Percentiles rank a stretch among this genome's conserved stretches.
These are phyloP conservation scores for Eumaeus atala DNA, from an alignment of 1,140 invertebrate species.

Conservation along the genomic window DNA sequence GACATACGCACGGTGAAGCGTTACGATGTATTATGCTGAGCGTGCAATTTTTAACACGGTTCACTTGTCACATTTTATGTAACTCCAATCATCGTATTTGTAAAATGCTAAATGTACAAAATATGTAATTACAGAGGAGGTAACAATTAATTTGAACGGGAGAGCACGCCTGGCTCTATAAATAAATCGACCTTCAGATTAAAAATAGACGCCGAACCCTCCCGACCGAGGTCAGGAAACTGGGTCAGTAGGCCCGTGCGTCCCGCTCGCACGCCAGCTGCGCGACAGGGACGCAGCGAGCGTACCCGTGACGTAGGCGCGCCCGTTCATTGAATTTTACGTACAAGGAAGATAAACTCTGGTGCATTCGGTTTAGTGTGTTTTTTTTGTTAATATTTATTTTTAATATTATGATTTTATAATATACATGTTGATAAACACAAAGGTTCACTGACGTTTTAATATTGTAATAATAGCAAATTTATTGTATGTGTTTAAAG, in stretches of 20 bases:
- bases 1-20: too few relatives aligned
- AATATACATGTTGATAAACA: too few relatives aligned
- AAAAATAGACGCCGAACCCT: constrained; percentile 69
- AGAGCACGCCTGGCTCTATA: constrained; percentile 52
- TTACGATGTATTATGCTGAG: too few relatives aligned
- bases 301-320: constrained; percentile 54
- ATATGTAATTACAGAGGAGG: constrained; percentile 26
- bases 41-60: too few relatives aligned
- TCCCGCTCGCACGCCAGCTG: constrained; percentile 32
- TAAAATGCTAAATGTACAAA: constrained; percentile 6
- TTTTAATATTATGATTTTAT: neutral
- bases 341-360: constrained; percentile 36
- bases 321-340: constrained; percentile 68
- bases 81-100: too few relatives aligned
- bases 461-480: too few relatives aligned
- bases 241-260: constrained; percentile 48
- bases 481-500: too few relatives aligned
- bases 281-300: constrained; percentile 41
- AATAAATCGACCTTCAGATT: constrained; percentile 72
- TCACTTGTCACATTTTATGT: too few relatives aligned
- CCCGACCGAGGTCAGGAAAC: constrained; percentile 64
- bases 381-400: constrained; percentile 1
- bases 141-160: constrained; percentile 46
- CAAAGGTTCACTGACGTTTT: too few relatives aligned
- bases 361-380: constrained; percentile 14